Evolutionary conservation across 2,888 invertebrate species (phyloP).

Genomic region (Aporophyla nigra): DNA sequence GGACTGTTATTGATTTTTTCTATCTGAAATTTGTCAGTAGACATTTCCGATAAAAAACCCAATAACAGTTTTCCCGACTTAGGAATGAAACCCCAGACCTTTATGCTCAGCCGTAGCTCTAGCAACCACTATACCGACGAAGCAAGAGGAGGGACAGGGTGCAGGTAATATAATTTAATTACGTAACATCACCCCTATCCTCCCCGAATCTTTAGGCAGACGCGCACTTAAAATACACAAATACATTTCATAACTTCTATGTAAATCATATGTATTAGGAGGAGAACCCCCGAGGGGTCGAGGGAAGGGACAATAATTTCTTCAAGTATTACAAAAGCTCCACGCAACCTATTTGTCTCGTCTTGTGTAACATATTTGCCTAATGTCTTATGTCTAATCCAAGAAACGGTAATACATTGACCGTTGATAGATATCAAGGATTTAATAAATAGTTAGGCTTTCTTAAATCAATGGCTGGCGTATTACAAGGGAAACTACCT

Average conservation of each 20-base stretch:
- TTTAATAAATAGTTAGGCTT: slow-evolving; percentile 10
- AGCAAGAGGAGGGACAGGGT: too few relatives aligned
- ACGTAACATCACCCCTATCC: background rate
- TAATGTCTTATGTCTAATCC: slow-evolving; percentile 2
- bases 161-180: background rate
- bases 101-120: too few relatives aligned
- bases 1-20: too few relatives aligned
- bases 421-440: slow-evolving; percentile 1
- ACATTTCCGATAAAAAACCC: too few relatives aligned
- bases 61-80: too few relatives aligned
- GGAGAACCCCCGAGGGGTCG: background rate
- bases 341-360: background rate
- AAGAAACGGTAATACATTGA: slow-evolving; percentile 4
- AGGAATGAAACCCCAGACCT: too few relatives aligned
- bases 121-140: too few relatives aligned
- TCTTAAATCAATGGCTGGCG: slow-evolving; percentile 20
- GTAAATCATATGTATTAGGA: background rate
- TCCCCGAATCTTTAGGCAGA: background rate
- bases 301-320: background rate
- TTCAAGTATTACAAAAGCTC: background rate
- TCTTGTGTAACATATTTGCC: background rate
- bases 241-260: background rate
- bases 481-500: slow-evolving; percentile 26
- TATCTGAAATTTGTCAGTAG: too few relatives aligned
- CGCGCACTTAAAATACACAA: background rate